Evolutionary conservation across 2,797 vertebrate species (phyloP).

Genomic region (Oophaga sylvatica): DNA sequence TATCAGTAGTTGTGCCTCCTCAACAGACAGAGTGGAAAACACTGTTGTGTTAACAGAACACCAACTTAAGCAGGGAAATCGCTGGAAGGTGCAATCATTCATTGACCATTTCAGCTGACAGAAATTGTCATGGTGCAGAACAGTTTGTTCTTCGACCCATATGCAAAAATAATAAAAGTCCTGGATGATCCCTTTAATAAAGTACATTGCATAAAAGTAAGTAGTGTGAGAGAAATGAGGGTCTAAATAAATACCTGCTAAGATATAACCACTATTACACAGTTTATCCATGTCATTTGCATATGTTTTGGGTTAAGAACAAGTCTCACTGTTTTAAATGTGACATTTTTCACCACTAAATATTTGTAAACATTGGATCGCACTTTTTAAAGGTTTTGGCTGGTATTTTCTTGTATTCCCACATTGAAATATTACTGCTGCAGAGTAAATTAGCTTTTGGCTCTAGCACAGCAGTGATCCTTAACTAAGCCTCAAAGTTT

Average conservation of each 20-base stretch:
- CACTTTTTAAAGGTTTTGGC: constrained; percentile 34
- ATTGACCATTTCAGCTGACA: no score
- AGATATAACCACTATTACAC: background rate
- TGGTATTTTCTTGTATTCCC: constrained; percentile 16
- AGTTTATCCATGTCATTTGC: background rate
- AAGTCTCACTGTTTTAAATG: constrained; percentile 10
- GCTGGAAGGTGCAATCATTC: no score
- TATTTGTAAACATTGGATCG: constrained; percentile 20
- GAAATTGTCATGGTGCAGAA: no score
- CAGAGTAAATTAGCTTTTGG: constrained; percentile 50
- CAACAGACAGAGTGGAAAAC: no score
- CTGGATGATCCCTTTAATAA: no score
- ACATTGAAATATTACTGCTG: constrained; percentile 18
- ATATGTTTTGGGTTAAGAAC: background rate
- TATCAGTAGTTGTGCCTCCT: no score
- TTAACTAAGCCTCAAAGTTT: constrained; percentile 55
- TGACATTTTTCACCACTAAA: constrained; percentile 13
- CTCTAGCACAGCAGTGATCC: constrained; percentile 41
- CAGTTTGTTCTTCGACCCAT: no score
- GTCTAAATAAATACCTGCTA: background rate
- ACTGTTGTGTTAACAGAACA: no score
- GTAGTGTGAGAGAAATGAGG: constrained; percentile 75
- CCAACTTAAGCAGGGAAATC: no score
- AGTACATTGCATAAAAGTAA: constrained; percentile 49
- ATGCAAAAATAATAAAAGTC: no score